A percentile compares a stretch with the other conserved stretches of the same genome.
Evolutionary conservation across 2,113 vertebrate species (phyloP).

Genomic region (Puma concolor): DNA sequence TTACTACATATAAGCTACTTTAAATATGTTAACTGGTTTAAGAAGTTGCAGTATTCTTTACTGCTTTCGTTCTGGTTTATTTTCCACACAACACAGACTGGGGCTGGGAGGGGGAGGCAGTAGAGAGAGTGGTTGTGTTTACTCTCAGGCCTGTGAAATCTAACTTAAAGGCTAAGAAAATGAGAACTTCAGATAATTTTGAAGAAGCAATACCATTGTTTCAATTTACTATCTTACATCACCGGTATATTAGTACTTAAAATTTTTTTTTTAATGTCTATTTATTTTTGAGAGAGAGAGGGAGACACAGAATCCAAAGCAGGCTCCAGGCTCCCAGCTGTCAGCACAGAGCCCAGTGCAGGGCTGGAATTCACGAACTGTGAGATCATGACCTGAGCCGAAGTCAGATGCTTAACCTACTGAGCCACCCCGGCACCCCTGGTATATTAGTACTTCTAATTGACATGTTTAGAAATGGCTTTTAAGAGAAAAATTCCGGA

Average conservation of each 20-base stretch:
- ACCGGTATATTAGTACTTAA: not conserved
- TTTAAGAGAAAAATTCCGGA: no score
- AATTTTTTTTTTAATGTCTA: no score
- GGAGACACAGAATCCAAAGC: no score
- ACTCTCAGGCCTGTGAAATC: not conserved
- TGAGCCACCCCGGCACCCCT: no score
- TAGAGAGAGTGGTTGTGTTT: not conserved
- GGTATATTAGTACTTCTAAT: not conserved
- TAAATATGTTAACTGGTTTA: not conserved
- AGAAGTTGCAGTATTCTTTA: not conserved
- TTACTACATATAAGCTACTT: not conserved
- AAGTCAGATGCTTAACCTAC: no score
- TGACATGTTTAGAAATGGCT: not conserved
- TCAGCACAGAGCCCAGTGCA: no score
- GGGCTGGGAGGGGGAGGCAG: not conserved
- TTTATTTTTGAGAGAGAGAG: no score
- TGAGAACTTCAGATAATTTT: not conserved
- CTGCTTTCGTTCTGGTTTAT: conserved; percentile 30
- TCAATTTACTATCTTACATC: not conserved
- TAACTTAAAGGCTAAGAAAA: not conserved
- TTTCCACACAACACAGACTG: not conserved
- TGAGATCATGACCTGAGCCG: no score
- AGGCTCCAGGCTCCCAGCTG: no score
- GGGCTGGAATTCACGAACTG: no score
- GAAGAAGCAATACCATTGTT: not conserved